Evolutionary conservation across 2,888 invertebrate species (phyloP), one percentile per base, ranked within the genome.

Genomic region (Cheilosia soror): DNA sequence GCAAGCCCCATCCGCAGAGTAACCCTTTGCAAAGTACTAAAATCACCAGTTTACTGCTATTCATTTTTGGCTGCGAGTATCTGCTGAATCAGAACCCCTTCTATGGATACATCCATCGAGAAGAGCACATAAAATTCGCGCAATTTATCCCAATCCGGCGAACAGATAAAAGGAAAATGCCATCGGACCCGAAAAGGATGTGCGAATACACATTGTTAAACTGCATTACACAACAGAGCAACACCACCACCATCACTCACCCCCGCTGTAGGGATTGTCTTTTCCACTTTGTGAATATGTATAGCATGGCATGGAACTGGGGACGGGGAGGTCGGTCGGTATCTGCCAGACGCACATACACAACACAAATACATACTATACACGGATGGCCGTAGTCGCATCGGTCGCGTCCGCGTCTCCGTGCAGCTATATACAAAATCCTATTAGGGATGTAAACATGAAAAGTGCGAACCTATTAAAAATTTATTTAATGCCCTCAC

Each of bases 401-500:
- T 20, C 20, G 20, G 20, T 20, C 20, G 57, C 15, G 58, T 55
- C 37, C 58, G 9, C 15, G 47, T 15, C n/a, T 13, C 15, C 15
- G 11, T 6, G 42, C 37, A 37, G 55, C 13, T 11, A 25, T 37
- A 65, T 68, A 85, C 82, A 79, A 90, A 91, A 91, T 91, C 90
- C 91, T 90, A 90, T 90, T 91, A 90, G 89, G 88, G 88, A 88
- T 89, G 90, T 89, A 90, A 90, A 89, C 90, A 90, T 90, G 91
- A 89, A 90, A 90, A 91, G 91, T 91, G 91, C 90, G 90, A 91
- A 91, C 90, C 91, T 91, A 91, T 91, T 91, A 91, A 91, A 91
- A 91, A 91, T 91, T 90, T 91, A 91, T 91, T 91, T 91, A 91
- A 91, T 90, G 90, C 90, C 90, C 90, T 91, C 90, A 90, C 91